Percentiles rank a stretch among this genome's conserved stretches.
Evolutionary conservation across 2,888 invertebrate species (phyloP).

Genomic region (Clostera curtula): DNA sequence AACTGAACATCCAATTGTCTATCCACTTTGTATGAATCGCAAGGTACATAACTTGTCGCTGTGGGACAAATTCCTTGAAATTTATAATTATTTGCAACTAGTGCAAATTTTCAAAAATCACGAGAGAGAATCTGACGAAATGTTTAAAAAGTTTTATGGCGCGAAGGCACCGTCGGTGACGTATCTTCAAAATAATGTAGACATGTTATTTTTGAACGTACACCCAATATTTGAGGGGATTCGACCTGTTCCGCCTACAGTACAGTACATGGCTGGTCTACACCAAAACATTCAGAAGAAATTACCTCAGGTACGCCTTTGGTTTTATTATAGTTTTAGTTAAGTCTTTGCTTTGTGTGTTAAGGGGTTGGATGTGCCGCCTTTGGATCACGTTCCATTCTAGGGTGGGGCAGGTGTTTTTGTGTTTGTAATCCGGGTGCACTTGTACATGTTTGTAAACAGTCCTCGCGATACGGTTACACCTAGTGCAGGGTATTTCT

Average conservation of each 20-base stretch:
- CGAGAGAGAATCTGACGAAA: conserved; percentile 8
- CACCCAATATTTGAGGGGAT: conserved; percentile 32
- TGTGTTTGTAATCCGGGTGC: too few relatives aligned
- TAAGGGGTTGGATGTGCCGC: too few relatives aligned
- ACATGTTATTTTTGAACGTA: conserved; percentile 30
- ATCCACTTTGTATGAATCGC: conserved; percentile 18
- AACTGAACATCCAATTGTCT: conserved; percentile 27
- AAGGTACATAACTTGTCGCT: conserved; percentile 22
- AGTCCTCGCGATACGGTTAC: too few relatives aligned
- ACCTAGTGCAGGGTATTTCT: too few relatives aligned
- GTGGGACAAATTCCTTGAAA: conserved; percentile 28
- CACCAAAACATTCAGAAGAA: conserved; percentile 23
- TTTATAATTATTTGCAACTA: conserved; percentile 15
- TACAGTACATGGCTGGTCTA: conserved; percentile 31
- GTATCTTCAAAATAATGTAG: conserved; percentile 25
- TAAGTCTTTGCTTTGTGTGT: too few relatives aligned
- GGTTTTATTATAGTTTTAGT: too few relatives aligned
- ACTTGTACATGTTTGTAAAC: too few relatives aligned
- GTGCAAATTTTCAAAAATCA: conserved; percentile 1
- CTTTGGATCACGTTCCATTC: too few relatives aligned
- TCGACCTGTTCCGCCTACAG: conserved; percentile 28
- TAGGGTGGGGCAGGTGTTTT: too few relatives aligned
- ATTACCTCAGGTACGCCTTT: conserved; percentile 27
- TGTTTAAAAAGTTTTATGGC: conserved; percentile 20
- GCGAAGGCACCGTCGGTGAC: conserved; percentile 15